These are phyloP conservation scores for Dolichoris vasculosae DNA, from an alignment of 1,140 invertebrate genomes.

Conservation along the genomic window DNA sequence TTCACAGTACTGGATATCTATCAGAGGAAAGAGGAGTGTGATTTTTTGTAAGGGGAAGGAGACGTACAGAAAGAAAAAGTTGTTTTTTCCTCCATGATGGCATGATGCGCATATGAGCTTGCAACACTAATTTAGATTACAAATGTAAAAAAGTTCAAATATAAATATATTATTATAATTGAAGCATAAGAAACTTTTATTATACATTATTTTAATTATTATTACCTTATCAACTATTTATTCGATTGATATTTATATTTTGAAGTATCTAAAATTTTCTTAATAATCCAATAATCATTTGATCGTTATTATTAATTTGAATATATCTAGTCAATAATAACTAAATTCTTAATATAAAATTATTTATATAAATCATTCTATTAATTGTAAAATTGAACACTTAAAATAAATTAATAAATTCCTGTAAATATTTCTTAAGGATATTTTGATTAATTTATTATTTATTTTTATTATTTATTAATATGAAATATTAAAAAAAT, in stretches of 20 bases:
- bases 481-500: too few species aligned
- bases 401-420: too few species aligned
- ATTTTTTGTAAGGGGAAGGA: neutral
- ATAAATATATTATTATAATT: slow-evolving; percentile 22
- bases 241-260: neutral
- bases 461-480: too few species aligned
- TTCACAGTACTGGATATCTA: slow-evolving; percentile 25
- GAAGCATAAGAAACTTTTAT: neutral
- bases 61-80: slow-evolving; percentile 8
- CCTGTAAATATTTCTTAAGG: too few species aligned
- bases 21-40: neutral
- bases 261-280: neutral
- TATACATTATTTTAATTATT: neutral
- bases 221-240: neutral
- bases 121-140: neutral
- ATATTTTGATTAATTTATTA: too few species aligned
- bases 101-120: slow-evolving; percentile 18
- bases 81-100: neutral
- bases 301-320: neutral
- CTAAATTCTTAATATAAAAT: too few species aligned
- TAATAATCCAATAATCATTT: neutral
- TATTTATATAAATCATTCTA: too few species aligned
- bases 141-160: slow-evolving; percentile 34
- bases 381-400: too few species aligned
- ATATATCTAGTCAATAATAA: neutral